Evolutionary conservation across 1,140 invertebrate species (phyloP).

Genomic region (Araneus ventricosus): DNA sequence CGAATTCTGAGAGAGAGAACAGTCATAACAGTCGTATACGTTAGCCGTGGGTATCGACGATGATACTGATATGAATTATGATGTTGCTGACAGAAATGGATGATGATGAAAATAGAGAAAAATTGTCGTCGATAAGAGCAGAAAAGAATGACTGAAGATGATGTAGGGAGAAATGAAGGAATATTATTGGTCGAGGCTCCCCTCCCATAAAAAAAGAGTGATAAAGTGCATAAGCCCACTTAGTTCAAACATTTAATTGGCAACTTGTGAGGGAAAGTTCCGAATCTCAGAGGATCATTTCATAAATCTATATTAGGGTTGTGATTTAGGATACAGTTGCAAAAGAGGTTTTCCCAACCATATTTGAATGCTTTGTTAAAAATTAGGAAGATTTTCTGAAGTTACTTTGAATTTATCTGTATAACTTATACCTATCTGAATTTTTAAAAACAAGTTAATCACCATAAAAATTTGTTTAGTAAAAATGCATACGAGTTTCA

Average conservation of each 20-base stretch:
- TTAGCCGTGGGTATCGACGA: not conserved
- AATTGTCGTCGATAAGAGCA: not conserved
- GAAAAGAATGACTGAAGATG: not conserved
- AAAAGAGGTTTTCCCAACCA: no score
- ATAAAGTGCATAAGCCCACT: not conserved
- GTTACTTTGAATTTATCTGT: no score
- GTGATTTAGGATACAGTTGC: not conserved
- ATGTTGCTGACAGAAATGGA: constrained; percentile 31
- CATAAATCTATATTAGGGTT: not conserved
- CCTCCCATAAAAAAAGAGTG: not conserved
- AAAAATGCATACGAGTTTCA: no score
- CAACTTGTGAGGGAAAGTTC: not conserved
- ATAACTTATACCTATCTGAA: no score
- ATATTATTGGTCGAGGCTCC: not conserved
- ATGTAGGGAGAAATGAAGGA: not conserved
- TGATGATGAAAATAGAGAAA: constrained; percentile 26
- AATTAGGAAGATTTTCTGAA: no score
- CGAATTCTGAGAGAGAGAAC: not conserved
- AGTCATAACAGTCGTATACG: not conserved
- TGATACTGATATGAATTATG: constrained; percentile 19
- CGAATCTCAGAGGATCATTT: not conserved
- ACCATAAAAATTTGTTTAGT: no score
- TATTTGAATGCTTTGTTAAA: no score
- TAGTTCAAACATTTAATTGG: constrained; percentile 23
- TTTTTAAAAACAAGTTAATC: no score